These are phyloP conservation scores for Bubo blakistoni DNA, from an alignment of 2,113 vertebrate genomes.

Conservation along the genomic window DNA sequence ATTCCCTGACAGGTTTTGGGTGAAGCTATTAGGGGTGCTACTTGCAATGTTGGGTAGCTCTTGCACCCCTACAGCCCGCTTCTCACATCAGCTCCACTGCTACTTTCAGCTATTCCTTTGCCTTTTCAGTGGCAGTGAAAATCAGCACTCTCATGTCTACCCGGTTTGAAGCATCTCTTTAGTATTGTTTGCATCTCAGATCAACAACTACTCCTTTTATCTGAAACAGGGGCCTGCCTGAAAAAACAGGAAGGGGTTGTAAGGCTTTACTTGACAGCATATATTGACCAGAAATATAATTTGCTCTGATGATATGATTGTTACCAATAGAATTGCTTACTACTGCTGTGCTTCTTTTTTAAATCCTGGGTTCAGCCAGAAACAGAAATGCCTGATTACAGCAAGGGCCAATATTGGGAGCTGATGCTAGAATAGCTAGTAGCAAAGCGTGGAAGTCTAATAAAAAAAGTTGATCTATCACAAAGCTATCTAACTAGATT, in stretches of 20 bases:
- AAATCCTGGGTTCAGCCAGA: neutral
- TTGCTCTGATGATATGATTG: neutral
- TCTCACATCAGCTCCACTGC: neutral
- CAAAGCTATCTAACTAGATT: neutral
- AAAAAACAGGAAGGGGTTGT: neutral
- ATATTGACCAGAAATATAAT: neutral
- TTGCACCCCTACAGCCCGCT: neutral
- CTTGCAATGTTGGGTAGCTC: neutral
- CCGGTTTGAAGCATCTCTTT: neutral
- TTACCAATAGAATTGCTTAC: neutral
- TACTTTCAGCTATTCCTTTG: neutral
- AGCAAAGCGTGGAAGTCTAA: neutral
- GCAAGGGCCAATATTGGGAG: neutral
- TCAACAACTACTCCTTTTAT: neutral
- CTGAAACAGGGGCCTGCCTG: neutral
- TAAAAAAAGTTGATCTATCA: neutral
- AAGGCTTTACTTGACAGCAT: neutral
- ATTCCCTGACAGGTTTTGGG: neutral
- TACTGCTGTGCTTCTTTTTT: neutral
- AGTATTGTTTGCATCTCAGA: neutral
- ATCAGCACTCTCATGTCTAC: fast-evolving
- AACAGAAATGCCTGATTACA: neutral
- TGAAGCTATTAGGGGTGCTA: neutral
- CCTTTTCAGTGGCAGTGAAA: neutral
- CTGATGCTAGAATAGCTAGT: neutral